These are phyloP conservation scores for Grammomys surdaster DNA, from an alignment of 2,113 vertebrate species.

Conservation along the genomic window DNA sequence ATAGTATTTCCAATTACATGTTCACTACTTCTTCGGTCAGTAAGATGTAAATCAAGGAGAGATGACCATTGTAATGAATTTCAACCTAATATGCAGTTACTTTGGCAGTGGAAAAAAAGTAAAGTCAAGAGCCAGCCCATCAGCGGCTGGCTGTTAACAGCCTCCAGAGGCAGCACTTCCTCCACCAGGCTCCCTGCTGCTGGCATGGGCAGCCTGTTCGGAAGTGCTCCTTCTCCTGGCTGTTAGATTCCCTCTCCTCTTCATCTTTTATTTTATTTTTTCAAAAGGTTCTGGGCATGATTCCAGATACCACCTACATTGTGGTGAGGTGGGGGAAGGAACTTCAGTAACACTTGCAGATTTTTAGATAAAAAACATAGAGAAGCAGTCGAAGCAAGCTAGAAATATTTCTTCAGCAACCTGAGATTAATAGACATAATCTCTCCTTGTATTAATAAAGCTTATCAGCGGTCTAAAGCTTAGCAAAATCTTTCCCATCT, in stretches of 20 bases:
- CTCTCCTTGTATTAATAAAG: conserved; percentile 74
- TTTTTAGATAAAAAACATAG: conserved; percentile 52
- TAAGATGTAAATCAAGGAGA: conserved; percentile 10
- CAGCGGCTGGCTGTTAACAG: neutral
- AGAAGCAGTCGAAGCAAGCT: conserved; percentile 34
- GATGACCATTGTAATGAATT: conserved; percentile 23
- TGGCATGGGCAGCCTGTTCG: fast-evolving
- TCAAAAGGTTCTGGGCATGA: neutral
- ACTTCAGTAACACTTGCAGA: conserved; percentile 48
- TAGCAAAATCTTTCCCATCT: conserved; percentile 83
- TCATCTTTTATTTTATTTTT: neutral
- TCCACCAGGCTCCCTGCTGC: neutral
- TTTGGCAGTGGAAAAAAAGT: conserved; percentile 42
- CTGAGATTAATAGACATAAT: conserved; percentile 80
- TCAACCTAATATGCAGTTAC: neutral
- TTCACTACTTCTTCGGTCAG: neutral
- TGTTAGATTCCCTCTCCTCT: neutral
- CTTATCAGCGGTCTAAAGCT: conserved; percentile 79
- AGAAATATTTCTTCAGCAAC: conserved; percentile 71
- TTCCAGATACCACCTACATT: conserved; percentile 60
- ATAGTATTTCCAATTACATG: neutral
- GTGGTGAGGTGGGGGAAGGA: neutral
- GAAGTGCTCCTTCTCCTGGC: neutral
- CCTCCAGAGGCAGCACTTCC: neutral
- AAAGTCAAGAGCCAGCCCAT: neutral